phyloP scores from a whole-genome alignment of 2,888 invertebrate genomes.

The Acleris sparsana region DNA sequence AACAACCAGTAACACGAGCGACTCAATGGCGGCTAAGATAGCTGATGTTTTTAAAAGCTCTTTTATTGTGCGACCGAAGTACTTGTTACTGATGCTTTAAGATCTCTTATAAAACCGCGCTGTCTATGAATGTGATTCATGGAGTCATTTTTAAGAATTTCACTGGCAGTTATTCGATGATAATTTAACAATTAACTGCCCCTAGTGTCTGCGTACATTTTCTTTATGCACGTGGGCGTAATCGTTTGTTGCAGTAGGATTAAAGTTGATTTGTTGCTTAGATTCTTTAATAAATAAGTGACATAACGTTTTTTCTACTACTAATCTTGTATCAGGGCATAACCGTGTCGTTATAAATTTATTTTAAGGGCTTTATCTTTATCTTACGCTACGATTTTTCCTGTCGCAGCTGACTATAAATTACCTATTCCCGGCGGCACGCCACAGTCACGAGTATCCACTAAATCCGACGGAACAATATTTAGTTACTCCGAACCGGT shows the following conservation, averaged over 20 bases:
- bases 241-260: slow-evolving; percentile 8
- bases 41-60: slow-evolving; percentile 79
- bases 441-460: slow-evolving; percentile 56
- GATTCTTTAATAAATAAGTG: slow-evolving; percentile 25
- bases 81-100: slow-evolving; percentile 43
- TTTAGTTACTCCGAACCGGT: slow-evolving; percentile 68
- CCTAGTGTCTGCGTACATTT: slow-evolving; percentile 25
- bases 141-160: slow-evolving; percentile 47
- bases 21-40: slow-evolving; percentile 69
- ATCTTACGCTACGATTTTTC: slow-evolving; percentile 34
- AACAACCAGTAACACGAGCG: slow-evolving; percentile 79
- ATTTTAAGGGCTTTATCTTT: slow-evolving; percentile 33
- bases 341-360: slow-evolving; percentile 26
- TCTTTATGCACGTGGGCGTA: slow-evolving; percentile 27
- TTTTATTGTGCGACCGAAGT: slow-evolving; percentile 74
- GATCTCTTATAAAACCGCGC: slow-evolving; percentile 69
- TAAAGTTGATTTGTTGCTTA: slow-evolving; percentile 30
- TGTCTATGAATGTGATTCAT: slow-evolving; percentile 53
- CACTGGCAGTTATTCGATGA: slow-evolving; percentile 44
- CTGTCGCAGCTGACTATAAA: slow-evolving; percentile 42
- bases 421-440: slow-evolving; percentile 44
- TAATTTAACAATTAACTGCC: slow-evolving; percentile 33
- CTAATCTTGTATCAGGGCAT: slow-evolving; percentile 29
- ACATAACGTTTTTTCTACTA: slow-evolving; percentile 18
- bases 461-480: slow-evolving; percentile 59